Base-by-base conservation (phyloP, 2,113 vertebrate genomes). In the Paracanthobrama guichenoti region DNA sequence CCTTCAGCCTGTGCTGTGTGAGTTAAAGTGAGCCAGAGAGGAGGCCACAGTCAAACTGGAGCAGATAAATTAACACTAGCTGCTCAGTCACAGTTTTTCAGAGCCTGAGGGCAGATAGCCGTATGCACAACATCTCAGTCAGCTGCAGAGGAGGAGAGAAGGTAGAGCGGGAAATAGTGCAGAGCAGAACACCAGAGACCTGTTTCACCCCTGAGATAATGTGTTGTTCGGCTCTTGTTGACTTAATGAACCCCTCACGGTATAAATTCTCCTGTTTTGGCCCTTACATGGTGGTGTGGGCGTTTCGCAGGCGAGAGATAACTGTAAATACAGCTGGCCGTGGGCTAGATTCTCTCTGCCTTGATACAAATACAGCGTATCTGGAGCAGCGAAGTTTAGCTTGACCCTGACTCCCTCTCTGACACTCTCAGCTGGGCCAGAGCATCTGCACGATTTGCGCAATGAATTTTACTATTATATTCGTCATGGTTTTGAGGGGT, bases 191-290 rank as follows among this genome's bases (percentile, higher is more conserved):
- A 85, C 85, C 78, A 24, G 78, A 86, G 88, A 84, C 48, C 57
- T 55, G 57, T 10, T 26, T 69, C 24, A 46, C 71, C 81, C 89
- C 78, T 74, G 87, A 89, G 88, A 90, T 83, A 83, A 87, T n/a
- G 72, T 86, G 88, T 87, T 89, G 87, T 90, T 86, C 85, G 55
- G 80, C 20, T 85, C 81, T 86, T 86, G 64, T 72, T 86, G 86
- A 87, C 85, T 88, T 88, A 84, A 88, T 87, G 88, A 88, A 87
- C 82, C 83, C 87, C 84, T 79, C 60, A 81, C 7, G 84, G 89
- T 87, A 86, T 87, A 83, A 83, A 84, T 76, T 62, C 57, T 75
- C 62, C 79, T 82, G 88, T 83, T 86, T 83, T 85, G 82, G 84
- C 75, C 84, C 55, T 46, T 57, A 57, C 57, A 73, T 42, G 46